Conservation (phyloP, 2,113 vertebrate species). For the Promerops cafer region DNA sequence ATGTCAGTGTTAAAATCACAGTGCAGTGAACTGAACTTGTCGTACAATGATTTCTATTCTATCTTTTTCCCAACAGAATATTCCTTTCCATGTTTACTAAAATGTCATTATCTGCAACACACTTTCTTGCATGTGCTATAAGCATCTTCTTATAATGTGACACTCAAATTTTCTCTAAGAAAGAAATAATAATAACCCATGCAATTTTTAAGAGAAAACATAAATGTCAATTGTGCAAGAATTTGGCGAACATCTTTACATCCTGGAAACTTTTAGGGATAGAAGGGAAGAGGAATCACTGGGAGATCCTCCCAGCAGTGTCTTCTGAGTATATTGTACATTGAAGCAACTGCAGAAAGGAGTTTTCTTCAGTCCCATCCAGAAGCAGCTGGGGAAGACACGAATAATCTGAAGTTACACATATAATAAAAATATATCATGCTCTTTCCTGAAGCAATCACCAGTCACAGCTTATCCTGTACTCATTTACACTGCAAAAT, state of each 20-base stretch:
- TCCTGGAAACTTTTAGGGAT: not conserved
- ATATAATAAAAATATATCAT: not conserved
- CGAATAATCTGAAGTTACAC: not conserved
- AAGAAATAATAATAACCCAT: not conserved
- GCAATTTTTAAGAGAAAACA: not conserved
- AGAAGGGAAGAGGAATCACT: not conserved
- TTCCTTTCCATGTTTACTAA: not conserved
- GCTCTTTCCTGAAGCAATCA: not conserved
- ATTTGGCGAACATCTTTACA: not conserved
- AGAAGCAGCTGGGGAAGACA: not conserved
- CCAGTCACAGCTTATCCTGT: not conserved
- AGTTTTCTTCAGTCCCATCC: not conserved
- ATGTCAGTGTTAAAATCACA: not conserved
- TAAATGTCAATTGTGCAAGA: not conserved
- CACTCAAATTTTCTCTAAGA: not conserved
- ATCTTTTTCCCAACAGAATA: not conserved
- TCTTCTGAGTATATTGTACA: not conserved
- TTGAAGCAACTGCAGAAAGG: not conserved
- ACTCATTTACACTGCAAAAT: not conserved
- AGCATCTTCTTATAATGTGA: not conserved
- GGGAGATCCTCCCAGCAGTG: not conserved
- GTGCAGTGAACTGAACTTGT: not conserved
- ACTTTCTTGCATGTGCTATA: not conserved
- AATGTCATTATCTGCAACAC: not conserved
- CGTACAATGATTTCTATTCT: not conserved